Evolutionary conservation across 2,113 vertebrate genomes (phyloP), one percentile per base, ranked within the genome.

Genomic region (Lanius collurio): DNA sequence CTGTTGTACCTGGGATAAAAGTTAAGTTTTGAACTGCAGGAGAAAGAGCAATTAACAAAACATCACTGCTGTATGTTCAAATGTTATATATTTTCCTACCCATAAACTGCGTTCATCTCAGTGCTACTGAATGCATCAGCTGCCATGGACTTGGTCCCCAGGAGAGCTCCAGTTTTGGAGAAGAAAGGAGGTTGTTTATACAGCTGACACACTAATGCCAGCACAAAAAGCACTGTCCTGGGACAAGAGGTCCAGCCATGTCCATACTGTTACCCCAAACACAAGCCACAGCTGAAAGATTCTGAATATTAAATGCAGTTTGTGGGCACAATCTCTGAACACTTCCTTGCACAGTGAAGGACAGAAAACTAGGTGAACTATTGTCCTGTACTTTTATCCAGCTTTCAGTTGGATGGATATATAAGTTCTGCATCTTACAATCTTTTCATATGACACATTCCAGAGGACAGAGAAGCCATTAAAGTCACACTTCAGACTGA

Each of bases 251-350:
- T 16, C 59, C 8, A 21, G 12, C 6, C 67, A 5, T 0, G 2
- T 3, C 49, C 13, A 4, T 10, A 15, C 6, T 50, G n/a, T 35
- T 10, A 60, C 28, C 46, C 16, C 33, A 30, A n/a, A 13, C 2
- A 0, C 0, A 0, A 60, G 28, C 26, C 12, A 15, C 35, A 28
- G 21, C 28, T 30, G 24, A 30, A 57, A 73, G 7, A 55, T 18
- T 30, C 24, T 31, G 35, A 75, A 42, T 9, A 59, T 9, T 23
- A 74, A 83, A 41, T 30, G 31, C 57, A n/a, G 26, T 39, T 55
- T 46, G 19, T 42, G 52, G 30, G 20, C 22, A 50, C 28, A 3
- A 26, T 31, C 42, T 19, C 0, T 0, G 1, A 65, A 37, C 35
- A 26, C 13, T 30, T 49, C 76, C 57, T 56, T 33, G 28, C 56